Percentiles rank a stretch among this genome's conserved stretches.
These are phyloP conservation scores for Heliconius ismenius DNA, from an alignment of 2,888 invertebrate genomes.

Conservation along the genomic window DNA sequence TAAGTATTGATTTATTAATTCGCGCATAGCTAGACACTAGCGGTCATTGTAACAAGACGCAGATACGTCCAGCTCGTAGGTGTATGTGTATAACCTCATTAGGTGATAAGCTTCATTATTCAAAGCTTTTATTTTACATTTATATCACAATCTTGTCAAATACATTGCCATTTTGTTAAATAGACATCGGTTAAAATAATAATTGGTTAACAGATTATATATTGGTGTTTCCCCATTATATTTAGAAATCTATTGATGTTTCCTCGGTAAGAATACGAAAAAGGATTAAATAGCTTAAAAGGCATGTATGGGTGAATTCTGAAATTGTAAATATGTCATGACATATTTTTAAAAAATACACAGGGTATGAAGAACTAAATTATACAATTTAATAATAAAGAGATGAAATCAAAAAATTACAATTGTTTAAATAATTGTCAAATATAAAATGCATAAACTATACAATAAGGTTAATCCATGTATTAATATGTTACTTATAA, in stretches of 20 bases:
- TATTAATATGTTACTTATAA: conserved; percentile 1
- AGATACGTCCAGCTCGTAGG: conserved; percentile 27
- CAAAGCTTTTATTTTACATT: conserved; percentile 7
- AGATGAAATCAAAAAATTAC: no score
- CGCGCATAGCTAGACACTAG: conserved; percentile 30
- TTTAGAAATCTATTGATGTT: no score
- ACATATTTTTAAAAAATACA: no score
- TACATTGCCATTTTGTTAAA: neutral
- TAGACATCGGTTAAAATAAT: neutral
- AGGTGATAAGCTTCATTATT: conserved; percentile 30
- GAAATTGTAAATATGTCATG: no score
- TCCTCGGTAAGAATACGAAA: no score
- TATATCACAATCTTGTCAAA: neutral
- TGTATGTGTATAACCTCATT: conserved; percentile 36
- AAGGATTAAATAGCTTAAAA: no score
- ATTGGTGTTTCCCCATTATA: no score
- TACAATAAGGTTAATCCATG: neutral
- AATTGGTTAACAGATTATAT: no score
- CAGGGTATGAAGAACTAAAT: no score
- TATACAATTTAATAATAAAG: no score
- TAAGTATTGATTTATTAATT: conserved; percentile 39
- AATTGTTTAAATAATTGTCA: neutral
- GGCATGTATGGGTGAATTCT: no score
- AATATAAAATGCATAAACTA: neutral
- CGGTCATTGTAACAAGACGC: conserved; percentile 40